These are phyloP conservation scores for Crossaster papposus DNA, from an alignment of 53 echinoderm and acorn worm genomes.

Conservation along the genomic window DNA sequence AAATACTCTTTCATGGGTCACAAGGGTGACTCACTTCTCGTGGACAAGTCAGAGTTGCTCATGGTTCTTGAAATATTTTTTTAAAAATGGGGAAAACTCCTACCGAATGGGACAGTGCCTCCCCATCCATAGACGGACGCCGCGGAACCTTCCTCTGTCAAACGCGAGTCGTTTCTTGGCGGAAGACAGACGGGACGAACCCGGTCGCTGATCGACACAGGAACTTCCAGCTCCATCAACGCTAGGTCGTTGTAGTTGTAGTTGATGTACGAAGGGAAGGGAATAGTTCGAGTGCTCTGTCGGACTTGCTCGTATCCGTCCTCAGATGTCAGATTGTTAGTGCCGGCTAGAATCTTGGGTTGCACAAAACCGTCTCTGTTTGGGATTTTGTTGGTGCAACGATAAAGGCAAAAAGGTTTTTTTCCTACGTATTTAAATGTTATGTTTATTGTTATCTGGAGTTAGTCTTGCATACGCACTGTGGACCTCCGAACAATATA, in stretches of 20 bases:
- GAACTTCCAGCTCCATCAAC: conserved; percentile 36
- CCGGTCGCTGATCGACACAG: conserved; percentile 37
- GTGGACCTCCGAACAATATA: no score
- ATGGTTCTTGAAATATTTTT: neutral
- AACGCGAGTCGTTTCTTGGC: conserved; percentile 29
- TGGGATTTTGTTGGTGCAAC: neutral
- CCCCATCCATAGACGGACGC: conserved; percentile 43
- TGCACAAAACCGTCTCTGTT: neutral
- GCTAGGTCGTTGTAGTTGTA: conserved; percentile 48
- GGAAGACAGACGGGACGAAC: conserved; percentile 41
- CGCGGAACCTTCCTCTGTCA: conserved; percentile 1
- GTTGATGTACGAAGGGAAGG: conserved; percentile 33
- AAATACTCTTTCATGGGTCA: no score
- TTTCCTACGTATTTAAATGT: no score
- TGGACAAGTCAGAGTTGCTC: neutral
- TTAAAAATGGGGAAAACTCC: neutral
- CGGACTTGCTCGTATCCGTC: conserved; percentile 44
- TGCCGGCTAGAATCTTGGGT: conserved; percentile 25
- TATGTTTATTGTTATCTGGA: no score
- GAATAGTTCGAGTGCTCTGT: conserved; percentile 20
- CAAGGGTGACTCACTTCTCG: no score
- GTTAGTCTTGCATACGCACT: no score
- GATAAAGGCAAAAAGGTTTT: neutral
- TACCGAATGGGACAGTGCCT: conserved; percentile 43
- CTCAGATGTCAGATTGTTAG: conserved; percentile 8